Conservation (phyloP, 2,888 invertebrate genomes). For the Cryptocheilus praepositus region DNA sequence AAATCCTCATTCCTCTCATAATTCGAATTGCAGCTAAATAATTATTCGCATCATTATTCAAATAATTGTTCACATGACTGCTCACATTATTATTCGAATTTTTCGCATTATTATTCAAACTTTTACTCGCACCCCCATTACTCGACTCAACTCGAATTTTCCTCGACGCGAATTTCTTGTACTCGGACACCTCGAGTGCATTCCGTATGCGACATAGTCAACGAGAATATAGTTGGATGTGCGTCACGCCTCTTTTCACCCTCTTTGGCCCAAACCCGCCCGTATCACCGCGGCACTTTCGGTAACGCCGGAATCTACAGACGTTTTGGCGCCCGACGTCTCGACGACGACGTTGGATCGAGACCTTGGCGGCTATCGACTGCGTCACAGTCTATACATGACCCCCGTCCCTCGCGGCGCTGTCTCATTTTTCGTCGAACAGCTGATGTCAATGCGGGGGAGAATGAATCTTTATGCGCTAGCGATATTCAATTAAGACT, state of each 20-base stretch:
- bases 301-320: constrained; percentile 47
- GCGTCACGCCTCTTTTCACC: constrained; percentile 15
- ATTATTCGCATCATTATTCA: no score
- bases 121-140: no score
- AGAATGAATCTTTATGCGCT: constrained; percentile 9
- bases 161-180: no score
- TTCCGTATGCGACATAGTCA: constrained; percentile 20
- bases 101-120: no score
- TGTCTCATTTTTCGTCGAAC: constrained; percentile 13
- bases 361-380: constrained; percentile 59
- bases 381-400: constrained; percentile 25
- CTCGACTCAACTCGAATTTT: no score
- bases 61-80: no score
- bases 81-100: no score
- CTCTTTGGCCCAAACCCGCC: constrained; percentile 9
- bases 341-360: constrained; percentile 47
- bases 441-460: constrained; percentile 11
- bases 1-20: no score
- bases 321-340: constrained; percentile 60
- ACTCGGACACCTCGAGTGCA: no score
- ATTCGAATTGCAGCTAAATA: no score
- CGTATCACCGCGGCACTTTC: constrained; percentile 18
- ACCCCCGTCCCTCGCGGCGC: no score
- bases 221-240: neutral
- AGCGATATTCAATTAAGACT: neutral